Evolutionary conservation across 2,113 vertebrate species (phyloP), one percentile per base, ranked within the genome.

Genomic region (Riparia riparia): DNA sequence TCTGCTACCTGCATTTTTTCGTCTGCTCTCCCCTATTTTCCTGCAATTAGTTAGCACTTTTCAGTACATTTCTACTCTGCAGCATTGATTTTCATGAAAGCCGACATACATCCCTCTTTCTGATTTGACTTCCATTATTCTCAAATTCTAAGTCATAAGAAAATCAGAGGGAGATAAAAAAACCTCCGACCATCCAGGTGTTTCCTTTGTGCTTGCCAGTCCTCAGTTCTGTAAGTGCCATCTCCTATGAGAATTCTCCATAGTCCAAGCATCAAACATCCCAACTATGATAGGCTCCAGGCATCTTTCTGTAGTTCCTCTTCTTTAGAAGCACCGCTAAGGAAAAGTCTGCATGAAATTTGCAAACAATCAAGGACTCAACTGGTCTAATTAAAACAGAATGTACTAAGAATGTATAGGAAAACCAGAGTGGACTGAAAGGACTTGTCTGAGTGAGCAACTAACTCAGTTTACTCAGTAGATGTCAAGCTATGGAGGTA

Each of bases 371-470:
- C 87, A 91, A 91, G 79, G 81, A 82, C 84, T 89, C 65, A 95
- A 88, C 82, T 3, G 50, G 45, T 86, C 54, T 97, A 96, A 96
- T 97, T 96, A 96, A 94, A 96, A 95, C 91, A 96, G 74, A 97
- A 95, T 95, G 93, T 91, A 87, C 41, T 25, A 77, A 65, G 93
- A 96, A 94, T 93, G 84, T 70, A 77, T 49, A 95, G 77, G 50
- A 89, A 97, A 96, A 79, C 26, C 19, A 8, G 74, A 76, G 34
- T 73, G 63, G 95, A 88, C 66, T n/a, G 5, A 88, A 90, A 94
- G 54, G 78, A 94, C 71, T 88, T 94, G 73, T 82, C 74, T 95
- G 91, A 84, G 58, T 6, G 21, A 76, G 80, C 49, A 93, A 70
- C 77, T 72, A 76, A 89, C 66, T 76, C 70, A 31, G 93, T 91